Evolutionary conservation across 2,888 invertebrate species (phyloP).

Genomic region (Melikaiella ostensackeni): DNA sequence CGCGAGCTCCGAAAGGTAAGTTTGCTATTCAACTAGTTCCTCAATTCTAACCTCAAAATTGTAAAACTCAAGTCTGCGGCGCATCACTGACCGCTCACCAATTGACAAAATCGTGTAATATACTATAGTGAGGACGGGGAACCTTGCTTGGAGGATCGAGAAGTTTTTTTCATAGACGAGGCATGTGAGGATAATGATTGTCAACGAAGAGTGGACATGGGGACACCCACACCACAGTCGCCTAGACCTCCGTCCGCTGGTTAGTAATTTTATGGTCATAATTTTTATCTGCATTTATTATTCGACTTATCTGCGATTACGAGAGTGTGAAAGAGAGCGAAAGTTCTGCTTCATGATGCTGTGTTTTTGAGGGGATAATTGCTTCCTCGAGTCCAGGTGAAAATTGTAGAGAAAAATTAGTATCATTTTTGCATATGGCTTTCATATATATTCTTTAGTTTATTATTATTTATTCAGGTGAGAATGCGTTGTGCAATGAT

Average conservation of each 20-base stretch:
- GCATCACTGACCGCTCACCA: constrained; percentile 48
- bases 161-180: constrained; percentile 66
- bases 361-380: neutral
- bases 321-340: neutral
- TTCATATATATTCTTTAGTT: neutral
- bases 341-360: constrained; percentile 14
- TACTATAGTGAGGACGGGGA: constrained; percentile 65
- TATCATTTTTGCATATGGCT: neutral
- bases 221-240: constrained; percentile 81
- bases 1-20: constrained; percentile 92
- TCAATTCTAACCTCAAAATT: constrained; percentile 31
- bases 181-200: constrained; percentile 63
- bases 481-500: neutral
- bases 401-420: neutral
- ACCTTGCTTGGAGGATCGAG: constrained; percentile 65
- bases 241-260: constrained; percentile 88
- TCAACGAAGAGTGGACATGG: constrained; percentile 62
- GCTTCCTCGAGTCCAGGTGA: neutral
- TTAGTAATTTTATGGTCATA: constrained; percentile 64
- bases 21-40: neutral
- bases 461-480: too few species aligned
- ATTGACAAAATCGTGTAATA: neutral
- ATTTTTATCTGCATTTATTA: constrained; percentile 7
- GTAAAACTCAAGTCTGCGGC: constrained; percentile 12
- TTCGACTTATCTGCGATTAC: constrained; percentile 2